Evolutionary conservation across 2,113 vertebrate species (phyloP).

Genomic region (Lates calcarifer): DNA sequence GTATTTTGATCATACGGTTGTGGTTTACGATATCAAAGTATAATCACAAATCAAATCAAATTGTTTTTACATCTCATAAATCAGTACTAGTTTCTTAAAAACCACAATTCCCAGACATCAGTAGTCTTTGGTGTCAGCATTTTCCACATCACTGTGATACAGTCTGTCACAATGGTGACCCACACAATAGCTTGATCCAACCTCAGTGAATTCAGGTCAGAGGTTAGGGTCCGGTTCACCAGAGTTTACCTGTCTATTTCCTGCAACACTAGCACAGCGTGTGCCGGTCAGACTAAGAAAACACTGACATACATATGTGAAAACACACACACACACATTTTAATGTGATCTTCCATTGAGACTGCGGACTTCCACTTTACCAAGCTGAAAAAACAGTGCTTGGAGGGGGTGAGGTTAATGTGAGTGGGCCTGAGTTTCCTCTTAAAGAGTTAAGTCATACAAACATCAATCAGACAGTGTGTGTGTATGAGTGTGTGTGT

Average conservation of each 20-base stretch:
- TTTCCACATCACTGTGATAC: conserved; percentile 58
- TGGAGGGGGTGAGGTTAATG: conserved; percentile 62
- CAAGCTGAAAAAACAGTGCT: conserved; percentile 83
- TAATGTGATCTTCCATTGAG: conserved; percentile 57
- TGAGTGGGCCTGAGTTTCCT: conserved; percentile 69
- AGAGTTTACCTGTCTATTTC: conserved; percentile 76
- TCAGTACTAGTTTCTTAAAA: background rate
- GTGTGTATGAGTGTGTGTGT: conserved; percentile 38
- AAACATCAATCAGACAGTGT: conserved; percentile 59
- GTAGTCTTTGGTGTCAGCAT: conserved; percentile 39
- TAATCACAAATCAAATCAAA: conserved; percentile 11
- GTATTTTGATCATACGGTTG: conserved; percentile 10
- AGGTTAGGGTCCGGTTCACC: conserved; percentile 68
- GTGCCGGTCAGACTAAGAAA: conserved; percentile 64
- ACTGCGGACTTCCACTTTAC: conserved; percentile 69
- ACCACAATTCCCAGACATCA: background rate
- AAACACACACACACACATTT: conserved; percentile 57
- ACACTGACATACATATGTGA: conserved; percentile 62
- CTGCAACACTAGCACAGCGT: conserved; percentile 61
- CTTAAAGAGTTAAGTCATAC: conserved; percentile 69
- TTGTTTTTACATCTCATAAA: background rate
- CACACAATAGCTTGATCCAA: conserved; percentile 59
- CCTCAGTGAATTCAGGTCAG: conserved; percentile 58
- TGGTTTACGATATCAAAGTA: conserved; percentile 13
- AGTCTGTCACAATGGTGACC: conserved; percentile 56